Evolutionary conservation across 2,888 invertebrate species (phyloP).

Genomic region (Scaptomyza parva): DNA sequence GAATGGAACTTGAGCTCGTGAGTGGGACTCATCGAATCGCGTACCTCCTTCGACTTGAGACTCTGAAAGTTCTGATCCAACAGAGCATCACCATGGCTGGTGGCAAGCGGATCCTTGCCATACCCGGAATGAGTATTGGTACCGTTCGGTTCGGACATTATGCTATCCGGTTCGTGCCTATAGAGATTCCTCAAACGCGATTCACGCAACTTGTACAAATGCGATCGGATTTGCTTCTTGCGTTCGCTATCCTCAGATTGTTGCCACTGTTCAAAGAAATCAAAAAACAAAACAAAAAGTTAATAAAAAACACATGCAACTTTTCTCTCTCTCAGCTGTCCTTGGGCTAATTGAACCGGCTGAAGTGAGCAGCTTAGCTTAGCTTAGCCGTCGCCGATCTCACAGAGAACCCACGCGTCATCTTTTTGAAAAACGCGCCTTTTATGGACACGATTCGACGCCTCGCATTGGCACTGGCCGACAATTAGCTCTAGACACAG

Average conservation of each 20-base stretch:
- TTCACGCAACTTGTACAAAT: conserved; percentile 94
- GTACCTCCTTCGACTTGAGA: conserved; percentile 91
- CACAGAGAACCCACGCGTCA: conserved; percentile 43
- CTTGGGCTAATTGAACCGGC: conserved; percentile 63
- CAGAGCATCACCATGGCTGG: conserved; percentile 89
- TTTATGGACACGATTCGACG: conserved; percentile 56
- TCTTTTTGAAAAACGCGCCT: conserved; percentile 49
- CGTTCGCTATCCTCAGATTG: conserved; percentile 93
- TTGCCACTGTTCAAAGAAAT: conserved; percentile 87
- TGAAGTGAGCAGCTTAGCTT: conserved; percentile 30
- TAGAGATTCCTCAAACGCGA: conserved; percentile 91
- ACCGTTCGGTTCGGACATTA: conserved; percentile 82
- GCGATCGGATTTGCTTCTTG: conserved; percentile 93
- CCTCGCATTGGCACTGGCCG: conserved; percentile 58
- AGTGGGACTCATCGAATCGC: conserved; percentile 91
- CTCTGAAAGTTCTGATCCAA: conserved; percentile 91
- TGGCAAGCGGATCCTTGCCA: conserved; percentile 83
- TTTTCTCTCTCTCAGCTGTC: conserved; percentile 34
- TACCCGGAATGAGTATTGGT: conserved; percentile 84
- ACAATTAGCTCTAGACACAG: conserved; percentile 55
- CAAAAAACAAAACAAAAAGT: not conserved
- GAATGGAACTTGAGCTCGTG: conserved; percentile 84
- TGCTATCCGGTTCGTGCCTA: conserved; percentile 82
- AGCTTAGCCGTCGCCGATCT: no score
- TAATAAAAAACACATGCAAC: no score